phyloP scores from a whole-genome alignment of 1,140 invertebrate species.

The Temnothorax curvispinosus region DNA sequence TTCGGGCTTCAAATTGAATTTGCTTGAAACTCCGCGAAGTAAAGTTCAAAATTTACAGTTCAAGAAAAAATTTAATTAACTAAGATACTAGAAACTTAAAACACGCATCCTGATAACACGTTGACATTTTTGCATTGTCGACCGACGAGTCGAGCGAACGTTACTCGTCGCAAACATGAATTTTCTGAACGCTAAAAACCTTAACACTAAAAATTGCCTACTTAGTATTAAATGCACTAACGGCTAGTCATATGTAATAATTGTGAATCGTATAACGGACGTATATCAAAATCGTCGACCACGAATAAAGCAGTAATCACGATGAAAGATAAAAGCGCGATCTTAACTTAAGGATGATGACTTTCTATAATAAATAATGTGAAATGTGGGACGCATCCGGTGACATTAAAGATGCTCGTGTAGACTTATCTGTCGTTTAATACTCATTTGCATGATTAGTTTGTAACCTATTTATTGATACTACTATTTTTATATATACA shows the following conservation, averaged over 20 bases:
- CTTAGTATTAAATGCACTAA: slow-evolving; percentile 70
- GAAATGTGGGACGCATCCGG: slow-evolving; percentile 46
- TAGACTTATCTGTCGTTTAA: not conserved
- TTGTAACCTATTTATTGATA: not conserved
- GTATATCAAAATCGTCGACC: slow-evolving; percentile 49
- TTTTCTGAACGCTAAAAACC: slow-evolving; percentile 54
- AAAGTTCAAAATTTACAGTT: not conserved
- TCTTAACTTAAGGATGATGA: slow-evolving; percentile 27
- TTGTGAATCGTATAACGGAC: slow-evolving; percentile 40
- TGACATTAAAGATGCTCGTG: not conserved
- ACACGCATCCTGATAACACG: not conserved
- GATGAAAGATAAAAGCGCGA: not conserved
- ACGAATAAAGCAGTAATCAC: slow-evolving; percentile 37
- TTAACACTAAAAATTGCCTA: slow-evolving; percentile 75
- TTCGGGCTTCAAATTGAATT: not conserved
- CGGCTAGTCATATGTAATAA: slow-evolving; percentile 56
- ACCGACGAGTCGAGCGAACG: slow-evolving; percentile 18
- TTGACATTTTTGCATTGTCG: not conserved
- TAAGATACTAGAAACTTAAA: not conserved
- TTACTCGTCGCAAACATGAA: slow-evolving; percentile 46
- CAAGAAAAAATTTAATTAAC: not conserved
- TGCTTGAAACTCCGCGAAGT: not conserved
- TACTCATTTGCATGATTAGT: not conserved
- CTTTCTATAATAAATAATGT: slow-evolving; percentile 71
- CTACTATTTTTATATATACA: not conserved